These are phyloP conservation scores for Cotesia glomerata DNA, from an alignment of 1,140 invertebrate genomes.

Conservation along the genomic window DNA sequence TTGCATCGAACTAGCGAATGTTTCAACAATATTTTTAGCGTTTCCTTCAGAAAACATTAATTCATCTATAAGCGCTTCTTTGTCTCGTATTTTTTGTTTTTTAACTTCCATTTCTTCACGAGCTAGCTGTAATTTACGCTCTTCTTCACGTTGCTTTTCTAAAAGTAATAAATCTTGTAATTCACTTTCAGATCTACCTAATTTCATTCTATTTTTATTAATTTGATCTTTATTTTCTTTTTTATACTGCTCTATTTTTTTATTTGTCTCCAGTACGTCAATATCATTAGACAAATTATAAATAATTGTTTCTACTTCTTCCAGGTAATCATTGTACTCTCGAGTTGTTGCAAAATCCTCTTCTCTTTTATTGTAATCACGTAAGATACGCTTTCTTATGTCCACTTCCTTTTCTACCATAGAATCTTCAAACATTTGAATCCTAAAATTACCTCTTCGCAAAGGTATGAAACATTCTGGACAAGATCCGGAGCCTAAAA, in stretches of 20 bases:
- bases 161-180: constrained; percentile 87
- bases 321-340: constrained; percentile 94
- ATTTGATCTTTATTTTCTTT: constrained; percentile 92
- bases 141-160: constrained; percentile 77
- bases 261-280: constrained; percentile 88
- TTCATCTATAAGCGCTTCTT: constrained; percentile 92
- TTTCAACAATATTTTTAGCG: constrained; percentile 85
- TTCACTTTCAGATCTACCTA: constrained; percentile 78
- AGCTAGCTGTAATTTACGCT: constrained; percentile 68
- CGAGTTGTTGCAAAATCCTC: constrained; percentile 82
- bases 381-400: constrained; percentile 86
- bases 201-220: constrained; percentile 81
- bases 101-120: constrained; percentile 78
- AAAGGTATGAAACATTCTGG: constrained; percentile 90
- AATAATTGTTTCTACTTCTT: constrained; percentile 89
- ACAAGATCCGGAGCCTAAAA: constrained; percentile 86
- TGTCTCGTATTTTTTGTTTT: constrained; percentile 81
- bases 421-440: constrained; percentile 96
- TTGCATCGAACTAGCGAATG: constrained; percentile 75
- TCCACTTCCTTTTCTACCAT: constrained; percentile 97
- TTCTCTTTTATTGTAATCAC: constrained; percentile 91
- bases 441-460: constrained; percentile 86
- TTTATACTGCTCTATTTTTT: constrained; percentile 92
- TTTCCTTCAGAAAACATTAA: constrained; percentile 90
- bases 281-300: constrained; percentile 92